Evolutionary conservation across 2,113 vertebrate species (phyloP).

Genomic region (Salvator merianae): DNA sequence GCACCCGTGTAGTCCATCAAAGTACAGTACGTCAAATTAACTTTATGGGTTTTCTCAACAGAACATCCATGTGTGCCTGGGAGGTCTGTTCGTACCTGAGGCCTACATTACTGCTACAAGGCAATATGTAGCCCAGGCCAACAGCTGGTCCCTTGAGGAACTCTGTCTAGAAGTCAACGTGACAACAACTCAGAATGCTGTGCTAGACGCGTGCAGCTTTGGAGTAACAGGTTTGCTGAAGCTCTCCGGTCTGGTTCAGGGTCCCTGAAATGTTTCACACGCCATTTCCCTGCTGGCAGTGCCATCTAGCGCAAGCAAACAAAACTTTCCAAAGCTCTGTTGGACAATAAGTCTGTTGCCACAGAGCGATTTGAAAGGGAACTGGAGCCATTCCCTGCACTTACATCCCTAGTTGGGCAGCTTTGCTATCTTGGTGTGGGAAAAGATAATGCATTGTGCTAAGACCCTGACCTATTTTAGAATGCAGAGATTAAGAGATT

Average conservation of each 20-base stretch:
- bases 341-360: too few species aligned
- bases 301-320: too few species aligned
- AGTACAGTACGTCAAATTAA: not conserved
- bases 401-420: too few species aligned
- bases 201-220: constrained; percentile 95
- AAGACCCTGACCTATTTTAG: not conserved
- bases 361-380: too few species aligned
- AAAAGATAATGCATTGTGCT: not conserved
- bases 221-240: constrained; percentile 89
- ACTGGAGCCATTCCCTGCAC: too few species aligned
- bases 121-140: constrained; percentile 96
- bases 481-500: not conserved
- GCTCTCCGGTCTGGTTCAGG: too few species aligned
- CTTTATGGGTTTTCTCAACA: constrained; percentile 39
- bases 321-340: too few species aligned
- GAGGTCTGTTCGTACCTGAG: constrained; percentile 94
- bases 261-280: too few species aligned
- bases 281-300: too few species aligned
- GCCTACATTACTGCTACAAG: constrained; percentile 97
- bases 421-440: not conserved
- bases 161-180: constrained; percentile 95
- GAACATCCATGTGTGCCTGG: constrained; percentile 96
- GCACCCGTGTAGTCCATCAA: not conserved
- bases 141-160: constrained; percentile 98
- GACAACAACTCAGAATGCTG: constrained; percentile 83